Evolutionary conservation across 1,140 invertebrate genomes (phyloP).

Genomic region (Drosophila navojoa): DNA sequence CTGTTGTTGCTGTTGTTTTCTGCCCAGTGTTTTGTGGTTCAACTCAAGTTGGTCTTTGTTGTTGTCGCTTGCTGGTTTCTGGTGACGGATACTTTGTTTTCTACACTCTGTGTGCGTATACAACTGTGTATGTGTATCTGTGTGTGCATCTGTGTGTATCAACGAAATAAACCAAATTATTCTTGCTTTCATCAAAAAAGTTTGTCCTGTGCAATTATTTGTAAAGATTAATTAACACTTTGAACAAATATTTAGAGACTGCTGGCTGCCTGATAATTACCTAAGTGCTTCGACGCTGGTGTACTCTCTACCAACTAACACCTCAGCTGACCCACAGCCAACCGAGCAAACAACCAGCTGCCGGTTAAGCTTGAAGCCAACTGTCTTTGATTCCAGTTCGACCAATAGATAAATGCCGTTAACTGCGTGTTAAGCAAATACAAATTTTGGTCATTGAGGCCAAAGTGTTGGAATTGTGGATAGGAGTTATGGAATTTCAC

Average conservation of each 20-base stretch:
- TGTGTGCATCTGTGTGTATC: constrained; percentile 13
- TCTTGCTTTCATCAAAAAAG: constrained; percentile 80
- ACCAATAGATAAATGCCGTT: background rate
- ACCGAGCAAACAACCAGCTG: no score
- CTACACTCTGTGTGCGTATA: background rate
- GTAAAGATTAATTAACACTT: constrained; percentile 82
- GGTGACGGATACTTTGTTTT: constrained; percentile 46
- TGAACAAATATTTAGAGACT: constrained; percentile 74
- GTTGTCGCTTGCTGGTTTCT: constrained; percentile 12
- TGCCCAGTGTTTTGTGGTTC: constrained; percentile 55
- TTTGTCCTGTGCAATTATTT: constrained; percentile 76
- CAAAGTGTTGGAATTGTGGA: no score
- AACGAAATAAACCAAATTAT: constrained; percentile 77
- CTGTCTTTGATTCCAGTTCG: background rate
- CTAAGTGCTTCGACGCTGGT: constrained; percentile 39
- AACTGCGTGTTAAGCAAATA: background rate
- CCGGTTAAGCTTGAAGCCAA: background rate
- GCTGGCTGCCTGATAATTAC: constrained; percentile 66
- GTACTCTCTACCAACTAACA: background rate
- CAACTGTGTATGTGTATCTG: background rate
- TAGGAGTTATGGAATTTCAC: no score
- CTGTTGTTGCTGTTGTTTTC: constrained; percentile 40
- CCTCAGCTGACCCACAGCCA: background rate
- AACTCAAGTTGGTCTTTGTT: constrained; percentile 19
- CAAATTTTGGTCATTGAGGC: background rate